A percentile compares a stretch with the other conserved stretches of the same genome.
Evolutionary conservation across 2,797 vertebrate species (phyloP).

Genomic region (Chelonia mydas): DNA sequence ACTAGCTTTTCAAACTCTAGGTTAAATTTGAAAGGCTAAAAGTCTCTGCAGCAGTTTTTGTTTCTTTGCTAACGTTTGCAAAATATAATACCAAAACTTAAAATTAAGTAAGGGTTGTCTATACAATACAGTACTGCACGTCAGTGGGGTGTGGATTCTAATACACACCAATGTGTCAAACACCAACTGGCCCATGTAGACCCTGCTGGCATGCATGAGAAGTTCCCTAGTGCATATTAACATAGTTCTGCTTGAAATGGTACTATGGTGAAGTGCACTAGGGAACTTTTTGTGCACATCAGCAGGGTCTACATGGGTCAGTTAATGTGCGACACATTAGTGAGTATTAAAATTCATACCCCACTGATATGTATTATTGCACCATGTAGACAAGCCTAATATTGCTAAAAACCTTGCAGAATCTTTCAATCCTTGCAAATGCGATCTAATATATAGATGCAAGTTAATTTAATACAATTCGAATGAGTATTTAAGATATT

Average conservation of each 20-base stretch:
- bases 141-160: not conserved
- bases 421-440: not conserved
- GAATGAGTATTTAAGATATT: not conserved
- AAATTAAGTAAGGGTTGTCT: not conserved
- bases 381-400: not conserved
- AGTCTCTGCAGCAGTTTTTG: not conserved
- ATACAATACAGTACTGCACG: not conserved
- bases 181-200: not conserved
- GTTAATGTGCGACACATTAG: not conserved
- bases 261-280: not conserved
- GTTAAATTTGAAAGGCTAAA: not conserved
- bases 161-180: not conserved
- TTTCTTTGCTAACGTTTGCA: not conserved
- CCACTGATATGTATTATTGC: not conserved
- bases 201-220: not conserved
- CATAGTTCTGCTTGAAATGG: not conserved
- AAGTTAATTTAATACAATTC: not conserved
- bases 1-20: not conserved
- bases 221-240: not conserved
- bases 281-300: not conserved
- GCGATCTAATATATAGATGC: not conserved
- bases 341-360: not conserved
- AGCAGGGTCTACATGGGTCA: not conserved
- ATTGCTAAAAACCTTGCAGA: not conserved
- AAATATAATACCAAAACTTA: not conserved